Base-by-base conservation (phyloP, 2,888 invertebrate species). In the Thymelicus lineola region DNA sequence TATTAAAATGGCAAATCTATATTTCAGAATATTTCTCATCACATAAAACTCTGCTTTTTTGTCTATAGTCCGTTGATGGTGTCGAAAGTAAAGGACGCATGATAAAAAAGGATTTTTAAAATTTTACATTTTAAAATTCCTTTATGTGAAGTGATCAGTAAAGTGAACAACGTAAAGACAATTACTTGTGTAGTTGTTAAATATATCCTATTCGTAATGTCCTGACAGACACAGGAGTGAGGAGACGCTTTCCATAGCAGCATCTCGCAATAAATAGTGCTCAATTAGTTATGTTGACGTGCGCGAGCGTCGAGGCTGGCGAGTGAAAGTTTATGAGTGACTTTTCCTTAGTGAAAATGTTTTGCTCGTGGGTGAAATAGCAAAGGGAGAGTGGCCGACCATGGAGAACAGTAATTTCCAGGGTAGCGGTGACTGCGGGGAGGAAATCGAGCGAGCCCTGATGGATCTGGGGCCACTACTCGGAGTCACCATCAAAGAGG, bases 401-500 rank as follows among this genome's bases (percentile, higher is more conserved):
- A 93, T 93, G 93, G 93, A 93, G 77, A 90, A 85, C 86, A 84
- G 87, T 71, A 84, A 83, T 77, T 91, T 90, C 80, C 85, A 88
- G 75, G 80, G 87, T 74, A 86, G 88, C 38, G 90, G 87, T 71
- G 93, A 91, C 75, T 87, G 89, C 69, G 90, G 89, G 71, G 94
- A 93, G 75, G 94, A 93, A 74, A 90, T 94, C 70, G 93, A 94
- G 83, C 87, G 90, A 70, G 93, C 92, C 71, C 85, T 94, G 73
- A 89, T 94, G 91, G 94, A 93, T 79, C 83, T 94, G 63, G 92
- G 93, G 72, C 88, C 93, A 73, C 88, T 93, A 60, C 79, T 80
- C 75, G 93, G 93, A 55, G 93, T 93, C 78, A 86, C 88, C 79
- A 89, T 94, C 80, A 94, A 94, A 75, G 93, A 93, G 75, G 94